Conservation (phyloP, 2,888 invertebrate genomes). For the Iselma pallidipennis region DNA sequence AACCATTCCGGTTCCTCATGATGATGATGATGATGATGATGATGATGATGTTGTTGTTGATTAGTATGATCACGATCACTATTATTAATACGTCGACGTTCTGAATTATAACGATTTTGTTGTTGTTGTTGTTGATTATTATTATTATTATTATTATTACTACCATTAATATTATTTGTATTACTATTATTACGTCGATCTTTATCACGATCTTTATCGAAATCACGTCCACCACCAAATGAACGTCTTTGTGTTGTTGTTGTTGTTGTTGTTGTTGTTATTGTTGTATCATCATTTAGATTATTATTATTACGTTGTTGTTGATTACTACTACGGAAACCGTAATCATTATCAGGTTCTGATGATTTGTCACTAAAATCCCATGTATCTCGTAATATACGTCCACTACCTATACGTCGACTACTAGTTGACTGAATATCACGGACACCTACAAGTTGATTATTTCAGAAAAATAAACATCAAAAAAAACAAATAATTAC, state of each 20-base stretch:
- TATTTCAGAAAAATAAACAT: too few species aligned
- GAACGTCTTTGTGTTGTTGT: conserved; percentile 37
- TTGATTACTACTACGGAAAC: conserved; percentile 36
- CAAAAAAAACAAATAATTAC: too few species aligned
- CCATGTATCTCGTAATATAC: conserved; percentile 64
- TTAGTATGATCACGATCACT: neutral
- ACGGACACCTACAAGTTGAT: conserved; percentile 28
- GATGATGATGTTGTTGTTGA: too few species aligned
- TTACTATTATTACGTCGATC: conserved; percentile 34
- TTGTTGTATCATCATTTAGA: conserved; percentile 27
- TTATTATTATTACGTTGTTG: conserved; percentile 38
- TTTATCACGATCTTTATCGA: conserved; percentile 21
- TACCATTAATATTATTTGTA: conserved; percentile 42
- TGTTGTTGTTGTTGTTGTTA: conserved; percentile 35
- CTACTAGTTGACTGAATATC: conserved; percentile 40
- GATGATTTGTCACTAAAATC: conserved; percentile 40
- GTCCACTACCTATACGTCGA: conserved; percentile 83
- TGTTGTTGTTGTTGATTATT: conserved; percentile 28
- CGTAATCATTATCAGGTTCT: conserved; percentile 33
- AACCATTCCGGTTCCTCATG: conserved; percentile 91
- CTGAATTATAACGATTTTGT: neutral
- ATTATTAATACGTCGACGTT: neutral
- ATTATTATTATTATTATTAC: conserved; percentile 33
- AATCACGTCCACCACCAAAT: conserved; percentile 22
- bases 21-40: conserved; percentile 42